Evolutionary conservation across 2,113 vertebrate species (phyloP).

Genomic region (Ceratotherium simum): DNA sequence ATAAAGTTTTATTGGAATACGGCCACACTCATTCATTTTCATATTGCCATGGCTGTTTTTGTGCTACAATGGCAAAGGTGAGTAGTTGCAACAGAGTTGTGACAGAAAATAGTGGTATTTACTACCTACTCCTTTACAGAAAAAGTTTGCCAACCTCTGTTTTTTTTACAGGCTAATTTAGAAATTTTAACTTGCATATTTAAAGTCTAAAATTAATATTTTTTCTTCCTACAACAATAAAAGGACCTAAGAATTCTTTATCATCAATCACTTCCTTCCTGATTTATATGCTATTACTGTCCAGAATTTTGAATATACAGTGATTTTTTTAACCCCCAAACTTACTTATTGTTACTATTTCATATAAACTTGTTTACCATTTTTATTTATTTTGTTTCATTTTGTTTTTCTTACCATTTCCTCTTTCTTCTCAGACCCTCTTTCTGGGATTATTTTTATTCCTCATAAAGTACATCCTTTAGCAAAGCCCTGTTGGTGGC

Average conservation of each 20-base stretch:
- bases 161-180: neutral
- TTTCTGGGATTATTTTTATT: conserved; percentile 35
- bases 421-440: neutral
- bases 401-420: conserved; percentile 1
- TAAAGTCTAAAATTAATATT: conserved; percentile 42
- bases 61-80: neutral
- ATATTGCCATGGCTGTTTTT: neutral
- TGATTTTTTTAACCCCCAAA: neutral
- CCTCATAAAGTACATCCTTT: neutral
- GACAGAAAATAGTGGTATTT: neutral
- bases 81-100: neutral
- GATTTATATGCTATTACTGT: neutral
- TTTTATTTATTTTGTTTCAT: neutral
- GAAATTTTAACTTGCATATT: conserved; percentile 41
- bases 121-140: neutral
- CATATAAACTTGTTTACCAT: neutral
- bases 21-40: neutral
- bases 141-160: neutral
- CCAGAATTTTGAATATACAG: neutral
- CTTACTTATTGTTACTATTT: conserved; percentile 20
- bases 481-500: neutral
- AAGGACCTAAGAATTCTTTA: neutral
- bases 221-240: neutral
- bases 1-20: conserved; percentile 16
- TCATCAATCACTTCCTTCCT: neutral